Evolutionary conservation across 2,888 invertebrate genomes (phyloP).

Genomic region (Baronia brevicornis): DNA sequence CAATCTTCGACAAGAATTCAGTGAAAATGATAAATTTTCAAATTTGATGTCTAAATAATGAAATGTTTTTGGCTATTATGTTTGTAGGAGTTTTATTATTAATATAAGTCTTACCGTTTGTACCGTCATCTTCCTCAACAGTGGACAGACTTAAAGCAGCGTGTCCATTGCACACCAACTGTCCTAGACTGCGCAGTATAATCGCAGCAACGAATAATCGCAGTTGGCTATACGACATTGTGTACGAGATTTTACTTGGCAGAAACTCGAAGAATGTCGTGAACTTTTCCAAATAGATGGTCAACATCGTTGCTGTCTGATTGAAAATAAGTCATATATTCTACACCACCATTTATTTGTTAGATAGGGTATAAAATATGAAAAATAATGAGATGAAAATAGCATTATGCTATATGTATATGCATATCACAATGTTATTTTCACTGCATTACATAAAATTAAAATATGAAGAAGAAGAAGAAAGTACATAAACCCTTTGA

Average conservation of each 20-base stretch:
- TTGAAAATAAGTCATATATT: conserved; percentile 20
- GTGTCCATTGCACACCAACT: conserved; percentile 88
- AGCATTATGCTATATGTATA: too few species aligned
- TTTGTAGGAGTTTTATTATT: neutral
- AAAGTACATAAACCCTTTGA: too few species aligned
- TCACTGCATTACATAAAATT: too few species aligned
- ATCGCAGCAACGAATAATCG: conserved; percentile 77
- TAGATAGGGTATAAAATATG: too few species aligned
- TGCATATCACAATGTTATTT: too few species aligned
- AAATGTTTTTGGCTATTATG: too few species aligned
- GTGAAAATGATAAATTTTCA: too few species aligned
- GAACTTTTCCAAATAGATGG: conserved; percentile 77
- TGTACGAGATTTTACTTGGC: conserved; percentile 43
- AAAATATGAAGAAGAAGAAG: too few species aligned
- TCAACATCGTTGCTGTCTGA: conserved; percentile 81
- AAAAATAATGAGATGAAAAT: too few species aligned
- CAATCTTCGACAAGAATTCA: too few species aligned
- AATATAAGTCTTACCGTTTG: conserved; percentile 18
- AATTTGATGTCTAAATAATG: too few species aligned
- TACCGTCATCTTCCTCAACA: conserved; percentile 28
- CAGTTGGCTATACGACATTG: conserved; percentile 42
- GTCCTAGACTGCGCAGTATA: conserved; percentile 84
- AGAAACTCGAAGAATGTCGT: conserved; percentile 79
- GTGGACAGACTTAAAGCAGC: conserved; percentile 60
- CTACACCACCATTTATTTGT: neutral